Evolutionary conservation across 2,113 vertebrate genomes (phyloP).

Genomic region (Apodemus speciosus): DNA sequence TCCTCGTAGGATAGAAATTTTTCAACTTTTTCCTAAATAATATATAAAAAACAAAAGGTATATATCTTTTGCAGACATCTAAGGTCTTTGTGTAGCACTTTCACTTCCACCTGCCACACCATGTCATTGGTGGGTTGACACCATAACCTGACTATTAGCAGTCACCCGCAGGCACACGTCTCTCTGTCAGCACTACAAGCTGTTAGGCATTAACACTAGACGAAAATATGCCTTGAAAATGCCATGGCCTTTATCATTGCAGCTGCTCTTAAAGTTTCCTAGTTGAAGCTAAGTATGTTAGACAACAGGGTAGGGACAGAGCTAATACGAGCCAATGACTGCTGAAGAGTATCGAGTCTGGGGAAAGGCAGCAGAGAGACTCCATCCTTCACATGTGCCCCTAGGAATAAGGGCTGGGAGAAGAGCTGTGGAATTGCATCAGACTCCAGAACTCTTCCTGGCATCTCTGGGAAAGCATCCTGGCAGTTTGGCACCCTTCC

Average conservation of each 20-base stretch:
- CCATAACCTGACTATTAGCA: slow-evolving; percentile 65
- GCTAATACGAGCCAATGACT: slow-evolving; percentile 63
- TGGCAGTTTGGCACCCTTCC: neutral
- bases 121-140: slow-evolving; percentile 14
- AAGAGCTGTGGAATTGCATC: neutral
- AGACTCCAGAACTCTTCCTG: neutral
- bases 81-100: slow-evolving; percentile 56
- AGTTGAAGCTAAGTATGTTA: slow-evolving; percentile 66
- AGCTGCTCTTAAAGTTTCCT: slow-evolving; percentile 75
- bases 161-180: slow-evolving; percentile 72
- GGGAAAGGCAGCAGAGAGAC: slow-evolving; percentile 69
- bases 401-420: neutral
- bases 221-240: slow-evolving; percentile 77
- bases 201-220: slow-evolving; percentile 77
- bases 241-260: slow-evolving; percentile 75
- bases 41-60: neutral
- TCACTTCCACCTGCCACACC: slow-evolving; percentile 52
- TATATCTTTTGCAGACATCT: slow-evolving; percentile 50
- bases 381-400: slow-evolving; percentile 47
- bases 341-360: slow-evolving; percentile 57
- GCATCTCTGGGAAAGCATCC: neutral
- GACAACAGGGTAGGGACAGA: slow-evolving; percentile 67
- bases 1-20: neutral
- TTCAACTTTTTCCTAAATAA: neutral
- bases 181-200: slow-evolving; percentile 75